Percentiles rank a stretch among this genome's conserved stretches.
Conservation (phyloP, 2,888 invertebrate genomes). For the Neoscelio sp. region DNA sequence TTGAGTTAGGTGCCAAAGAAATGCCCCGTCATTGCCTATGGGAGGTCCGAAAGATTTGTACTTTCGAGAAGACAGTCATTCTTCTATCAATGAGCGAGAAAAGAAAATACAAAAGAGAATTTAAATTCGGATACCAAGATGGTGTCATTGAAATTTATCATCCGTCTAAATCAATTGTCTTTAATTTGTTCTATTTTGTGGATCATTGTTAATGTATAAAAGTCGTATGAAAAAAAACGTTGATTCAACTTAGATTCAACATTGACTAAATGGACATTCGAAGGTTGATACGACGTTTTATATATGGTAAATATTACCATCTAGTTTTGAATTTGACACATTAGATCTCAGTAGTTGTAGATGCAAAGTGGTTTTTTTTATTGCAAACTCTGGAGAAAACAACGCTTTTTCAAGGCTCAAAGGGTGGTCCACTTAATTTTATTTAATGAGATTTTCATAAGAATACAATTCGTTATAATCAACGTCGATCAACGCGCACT, state of each 20-base stretch:
- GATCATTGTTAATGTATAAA: no score
- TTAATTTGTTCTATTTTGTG: constrained; percentile 40
- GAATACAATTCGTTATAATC: constrained; percentile 53
- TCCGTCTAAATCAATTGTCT: constrained; percentile 25
- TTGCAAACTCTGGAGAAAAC: constrained; percentile 26
- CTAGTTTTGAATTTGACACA: no score
- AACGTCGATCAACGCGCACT: constrained; percentile 63
- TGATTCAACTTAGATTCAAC: no score
- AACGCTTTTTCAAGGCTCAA: not conserved
- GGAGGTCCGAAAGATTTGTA: constrained; percentile 79
- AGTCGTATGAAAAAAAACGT: no score
- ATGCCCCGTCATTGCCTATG: constrained; percentile 78
- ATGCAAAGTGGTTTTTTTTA: no score
- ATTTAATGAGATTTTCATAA: constrained; percentile 29
- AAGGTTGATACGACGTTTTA: no score
- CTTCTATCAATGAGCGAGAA: constrained; percentile 33
- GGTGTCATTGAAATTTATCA: constrained; percentile 9
- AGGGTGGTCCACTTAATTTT: constrained; percentile 49
- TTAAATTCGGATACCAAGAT: constrained; percentile 17
- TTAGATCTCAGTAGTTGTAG: no score
- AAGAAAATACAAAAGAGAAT: constrained; percentile 50
- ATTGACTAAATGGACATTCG: no score
- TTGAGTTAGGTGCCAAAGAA: constrained; percentile 74
- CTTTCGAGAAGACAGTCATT: constrained; percentile 75
- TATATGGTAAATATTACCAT: no score